Base-by-base conservation (phyloP, 1,140 invertebrate species). In the Lethrus apterus region DNA sequence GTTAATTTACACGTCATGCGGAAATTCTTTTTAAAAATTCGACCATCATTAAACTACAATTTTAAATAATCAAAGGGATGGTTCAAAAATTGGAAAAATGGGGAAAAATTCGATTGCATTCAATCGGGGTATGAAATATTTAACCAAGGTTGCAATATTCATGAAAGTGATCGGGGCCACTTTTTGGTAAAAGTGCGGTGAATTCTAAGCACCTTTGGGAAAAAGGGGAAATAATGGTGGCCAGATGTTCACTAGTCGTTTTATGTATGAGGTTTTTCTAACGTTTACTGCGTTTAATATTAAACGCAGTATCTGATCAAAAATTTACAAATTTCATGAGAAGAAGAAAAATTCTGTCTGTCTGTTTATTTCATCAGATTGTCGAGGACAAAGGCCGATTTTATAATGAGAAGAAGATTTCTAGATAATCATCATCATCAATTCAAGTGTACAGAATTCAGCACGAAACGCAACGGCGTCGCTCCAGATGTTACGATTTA, bases 181-280 rank as follows among this genome's bases (percentile, higher is more conserved):
- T 38, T 38, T 44, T 44, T 17, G 43, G 43, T 34, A 20, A 21
- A 34, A 34, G 15, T 30, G 43, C 21, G 43, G 43, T 44, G 31
- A 34, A 44, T 38, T 38, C 35, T 8, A 38, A 38, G 24, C 35
- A 38, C 35, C 35, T 38, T 11, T n/a, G 35, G 35, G 35, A 23
- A 34, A 21, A 21, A 11, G 35, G 35, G 35, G 35, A 38, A 38
- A 21, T 21, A 21, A 20, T 18, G 35, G 35, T 21, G 18, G 35
- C n/a, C 24, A 38, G 24, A n/a, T 21, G 35, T 38, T 21, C 24
- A 38, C 13, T 38, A 21, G 35, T 38, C 19, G n/a, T n/a, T n/a
- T n/a, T n/a, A n/a, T n/a, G n/a, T n/a, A n/a, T n/a, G n/a, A n/a
- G n/a, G n/a, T n/a, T n/a, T n/a, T n/a, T n/a, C n/a, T n/a, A n/a